Conservation (phyloP, 2,113 vertebrate species). For the Brachirus orientalis region DNA sequence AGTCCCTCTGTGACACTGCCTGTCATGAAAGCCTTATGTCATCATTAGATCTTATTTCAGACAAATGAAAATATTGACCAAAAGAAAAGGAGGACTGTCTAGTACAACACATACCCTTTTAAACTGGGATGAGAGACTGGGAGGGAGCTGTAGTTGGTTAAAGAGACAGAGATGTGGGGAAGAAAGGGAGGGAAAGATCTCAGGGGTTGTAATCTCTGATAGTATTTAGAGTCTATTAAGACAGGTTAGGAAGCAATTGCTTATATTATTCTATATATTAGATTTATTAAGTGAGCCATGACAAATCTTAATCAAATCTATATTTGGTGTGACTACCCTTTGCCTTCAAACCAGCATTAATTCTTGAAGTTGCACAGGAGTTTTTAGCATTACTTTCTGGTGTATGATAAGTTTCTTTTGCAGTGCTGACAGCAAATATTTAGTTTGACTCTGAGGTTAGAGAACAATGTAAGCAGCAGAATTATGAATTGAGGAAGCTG, state of each 20-base stretch:
- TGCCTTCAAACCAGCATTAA: no score
- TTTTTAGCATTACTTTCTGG: no score
- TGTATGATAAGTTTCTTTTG: constrained; percentile 6
- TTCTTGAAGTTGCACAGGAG: no score
- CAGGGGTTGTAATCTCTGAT: constrained; percentile 35
- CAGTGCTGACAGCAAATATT: constrained; percentile 39
- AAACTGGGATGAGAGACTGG: constrained; percentile 1
- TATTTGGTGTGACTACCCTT: no score
- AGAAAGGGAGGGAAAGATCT: constrained; percentile 39
- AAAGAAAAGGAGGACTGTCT: not conserved
- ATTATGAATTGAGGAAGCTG: no score
- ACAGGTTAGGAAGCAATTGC: constrained; percentile 23
- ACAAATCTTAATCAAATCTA: no score
- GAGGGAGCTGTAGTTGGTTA: not conserved
- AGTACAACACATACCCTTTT: not conserved
- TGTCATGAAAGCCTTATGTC: constrained; percentile 26
- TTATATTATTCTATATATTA: not conserved
- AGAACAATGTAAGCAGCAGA: no score
- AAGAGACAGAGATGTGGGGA: constrained; percentile 4
- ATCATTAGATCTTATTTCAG: constrained; percentile 15
- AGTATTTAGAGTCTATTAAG: constrained; percentile 30
- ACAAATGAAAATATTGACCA: not conserved
- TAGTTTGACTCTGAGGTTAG: no score
- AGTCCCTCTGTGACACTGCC: constrained; percentile 27
- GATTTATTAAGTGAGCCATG: no score